These are phyloP conservation scores for Forficula auricularia DNA, from an alignment of 1,140 invertebrate species.

Conservation along the genomic window DNA sequence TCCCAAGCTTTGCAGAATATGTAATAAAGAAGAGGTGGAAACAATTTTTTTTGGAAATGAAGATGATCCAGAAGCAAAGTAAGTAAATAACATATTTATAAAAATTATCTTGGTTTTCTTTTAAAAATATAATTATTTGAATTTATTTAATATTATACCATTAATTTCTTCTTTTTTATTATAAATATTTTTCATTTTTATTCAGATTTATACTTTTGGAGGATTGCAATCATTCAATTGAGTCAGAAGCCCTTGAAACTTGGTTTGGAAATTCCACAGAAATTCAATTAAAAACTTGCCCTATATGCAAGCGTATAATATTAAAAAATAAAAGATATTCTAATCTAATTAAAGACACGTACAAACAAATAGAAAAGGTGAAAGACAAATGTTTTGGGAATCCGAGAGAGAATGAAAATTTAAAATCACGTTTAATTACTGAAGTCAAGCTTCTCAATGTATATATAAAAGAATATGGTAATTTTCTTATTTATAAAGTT, in stretches of 20 bases:
- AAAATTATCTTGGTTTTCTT: not conserved
- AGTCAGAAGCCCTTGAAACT: constrained; percentile 34
- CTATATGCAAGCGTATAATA: constrained; percentile 29
- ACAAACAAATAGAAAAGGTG: constrained; percentile 23
- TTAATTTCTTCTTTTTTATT: too few relatives aligned
- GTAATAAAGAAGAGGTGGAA: constrained; percentile 26
- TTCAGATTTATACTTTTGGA: constrained; percentile 38
- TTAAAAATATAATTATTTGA: not conserved
- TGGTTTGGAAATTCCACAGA: constrained; percentile 26
- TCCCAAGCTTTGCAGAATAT: constrained; percentile 31
- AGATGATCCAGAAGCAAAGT: constrained; percentile 36
- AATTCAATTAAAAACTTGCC: constrained; percentile 26
- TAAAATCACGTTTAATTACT: too few relatives aligned
- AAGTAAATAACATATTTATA: constrained; percentile 9
- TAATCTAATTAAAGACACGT: constrained; percentile 23
- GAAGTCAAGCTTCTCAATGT: too few relatives aligned
- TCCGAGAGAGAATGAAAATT: not conserved
- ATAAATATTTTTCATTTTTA: constrained; percentile 4
- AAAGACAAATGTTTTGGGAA: constrained; percentile 17
- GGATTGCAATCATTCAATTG: constrained; percentile 45
- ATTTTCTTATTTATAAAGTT: too few relatives aligned
- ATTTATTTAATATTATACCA: too few relatives aligned
- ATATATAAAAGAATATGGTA: too few relatives aligned
- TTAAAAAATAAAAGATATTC: constrained; percentile 26
- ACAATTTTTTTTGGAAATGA: constrained; percentile 35